A percentile compares a stretch with the other conserved stretches of the same genome.
These are phyloP conservation scores for Trachelus stipa DNA, from an alignment of 2,888 invertebrate species.

Conservation along the genomic window DNA sequence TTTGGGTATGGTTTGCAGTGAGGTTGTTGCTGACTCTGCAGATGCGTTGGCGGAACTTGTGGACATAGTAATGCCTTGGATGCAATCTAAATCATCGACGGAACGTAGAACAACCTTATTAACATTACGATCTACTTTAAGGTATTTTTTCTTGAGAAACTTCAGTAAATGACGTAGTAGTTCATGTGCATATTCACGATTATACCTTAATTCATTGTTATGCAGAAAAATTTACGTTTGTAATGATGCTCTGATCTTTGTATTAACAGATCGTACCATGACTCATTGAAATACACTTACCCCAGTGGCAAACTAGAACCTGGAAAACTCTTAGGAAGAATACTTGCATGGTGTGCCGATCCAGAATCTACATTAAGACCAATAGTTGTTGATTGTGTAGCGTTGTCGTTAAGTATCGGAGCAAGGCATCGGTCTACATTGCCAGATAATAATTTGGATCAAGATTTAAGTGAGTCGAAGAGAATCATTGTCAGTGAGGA, in stretches of 20 bases:
- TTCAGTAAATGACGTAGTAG: neutral
- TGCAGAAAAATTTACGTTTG: neutral
- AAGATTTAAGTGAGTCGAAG: constrained; percentile 52
- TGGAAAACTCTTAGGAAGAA: constrained; percentile 54
- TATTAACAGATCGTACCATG: constrained; percentile 50
- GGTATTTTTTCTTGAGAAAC: constrained; percentile 31
- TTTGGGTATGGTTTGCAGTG: constrained; percentile 50
- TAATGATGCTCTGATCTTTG: neutral
- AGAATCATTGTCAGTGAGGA: constrained; percentile 48
- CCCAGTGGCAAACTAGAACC: constrained; percentile 58
- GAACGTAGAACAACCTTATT: constrained; percentile 52
- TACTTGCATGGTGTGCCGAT: constrained; percentile 57
- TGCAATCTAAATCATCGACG: constrained; percentile 53
- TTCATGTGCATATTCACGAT: neutral
- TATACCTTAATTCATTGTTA: neutral
- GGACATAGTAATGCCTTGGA: constrained; percentile 58
- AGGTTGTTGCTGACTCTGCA: constrained; percentile 53
- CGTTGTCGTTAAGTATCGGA: constrained; percentile 52
- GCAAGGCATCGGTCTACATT: constrained; percentile 50
- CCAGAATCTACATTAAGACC: constrained; percentile 47
- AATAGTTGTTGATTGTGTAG: constrained; percentile 53
- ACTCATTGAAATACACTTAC: constrained; percentile 58
- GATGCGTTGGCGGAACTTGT: constrained; percentile 54
- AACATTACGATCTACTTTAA: constrained; percentile 50
- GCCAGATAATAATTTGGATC: constrained; percentile 49